Percentiles rank a stretch among this genome's conserved stretches.
Conservation (phyloP, 1,140 invertebrate genomes). For the Heliconius hermathena region DNA sequence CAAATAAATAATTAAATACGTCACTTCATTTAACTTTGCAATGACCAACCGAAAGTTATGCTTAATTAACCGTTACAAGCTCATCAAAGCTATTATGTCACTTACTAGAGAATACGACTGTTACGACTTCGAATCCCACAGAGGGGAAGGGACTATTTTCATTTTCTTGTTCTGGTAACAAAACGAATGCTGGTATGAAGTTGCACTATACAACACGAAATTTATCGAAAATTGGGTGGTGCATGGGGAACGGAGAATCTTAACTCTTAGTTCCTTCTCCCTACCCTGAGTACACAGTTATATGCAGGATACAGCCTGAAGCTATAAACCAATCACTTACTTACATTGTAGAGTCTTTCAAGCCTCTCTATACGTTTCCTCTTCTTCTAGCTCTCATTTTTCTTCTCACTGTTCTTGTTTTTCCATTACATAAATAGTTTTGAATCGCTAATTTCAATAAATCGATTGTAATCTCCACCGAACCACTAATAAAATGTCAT, state of each 20-base stretch:
- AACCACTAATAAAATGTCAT: neutral
- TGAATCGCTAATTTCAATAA: neutral
- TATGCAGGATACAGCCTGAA: too few species aligned
- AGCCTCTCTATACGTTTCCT: neutral
- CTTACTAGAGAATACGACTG: neutral
- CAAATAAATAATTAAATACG: slow-evolving; percentile 2
- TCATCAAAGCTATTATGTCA: neutral
- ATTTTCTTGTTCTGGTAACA: too few species aligned
- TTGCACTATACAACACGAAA: too few species aligned
- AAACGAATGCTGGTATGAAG: too few species aligned
- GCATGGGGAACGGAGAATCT: too few species aligned
- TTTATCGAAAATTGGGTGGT: too few species aligned
- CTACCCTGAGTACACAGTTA: too few species aligned
- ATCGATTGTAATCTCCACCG: neutral
- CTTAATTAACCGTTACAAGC: neutral
- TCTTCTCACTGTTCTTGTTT: neutral
- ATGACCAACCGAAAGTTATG: neutral
- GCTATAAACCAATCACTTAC: neutral
- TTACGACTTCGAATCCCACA: too few species aligned
- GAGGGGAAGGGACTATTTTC: too few species aligned
- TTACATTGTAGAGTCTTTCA: neutral
- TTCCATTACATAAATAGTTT: neutral
- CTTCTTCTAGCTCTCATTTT: neutral
- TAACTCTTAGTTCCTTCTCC: too few species aligned
- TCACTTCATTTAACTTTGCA: slow-evolving; percentile 13